phyloP scores from a whole-genome alignment of 2,888 invertebrate genomes.

The Pammene aurita region DNA sequence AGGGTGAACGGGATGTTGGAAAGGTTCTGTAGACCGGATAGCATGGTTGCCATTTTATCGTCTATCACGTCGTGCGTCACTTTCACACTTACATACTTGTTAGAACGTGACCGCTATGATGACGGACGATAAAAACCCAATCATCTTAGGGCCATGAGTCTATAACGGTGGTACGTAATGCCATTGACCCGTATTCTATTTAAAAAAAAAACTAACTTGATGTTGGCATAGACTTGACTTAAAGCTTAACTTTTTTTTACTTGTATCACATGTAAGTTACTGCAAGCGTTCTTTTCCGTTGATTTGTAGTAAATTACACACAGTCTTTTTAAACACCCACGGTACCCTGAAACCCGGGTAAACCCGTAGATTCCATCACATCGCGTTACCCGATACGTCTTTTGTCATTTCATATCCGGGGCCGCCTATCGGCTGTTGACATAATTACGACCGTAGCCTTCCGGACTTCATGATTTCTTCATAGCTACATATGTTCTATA shows the following conservation, averaged over 20 bases:
- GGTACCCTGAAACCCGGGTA: constrained; percentile 33
- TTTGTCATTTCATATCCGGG: constrained; percentile 69
- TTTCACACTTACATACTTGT: no score
- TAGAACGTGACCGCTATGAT: no score
- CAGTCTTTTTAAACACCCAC: background rate
- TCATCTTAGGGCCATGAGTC: no score
- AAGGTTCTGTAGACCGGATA: background rate
- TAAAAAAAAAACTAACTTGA: no score
- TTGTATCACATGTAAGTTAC: no score
- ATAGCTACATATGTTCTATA: constrained; percentile 6
- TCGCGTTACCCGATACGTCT: constrained; percentile 61
- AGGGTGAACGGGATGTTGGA: constrained; percentile 5
- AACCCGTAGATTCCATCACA: constrained; percentile 50
- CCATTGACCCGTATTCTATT: no score
- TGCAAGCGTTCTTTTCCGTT: background rate
- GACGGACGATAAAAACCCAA: no score
- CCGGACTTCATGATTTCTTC: constrained; percentile 37
- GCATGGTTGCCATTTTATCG: no score
- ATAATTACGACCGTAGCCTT: constrained; percentile 63
- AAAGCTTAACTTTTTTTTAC: no score
- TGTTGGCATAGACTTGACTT: no score
- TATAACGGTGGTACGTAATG: no score
- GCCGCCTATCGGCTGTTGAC: constrained; percentile 52
- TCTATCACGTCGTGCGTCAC: no score
- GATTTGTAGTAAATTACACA: background rate